Base-by-base conservation (phyloP, 2,888 invertebrate genomes). In the Dryobotodes eremita region DNA sequence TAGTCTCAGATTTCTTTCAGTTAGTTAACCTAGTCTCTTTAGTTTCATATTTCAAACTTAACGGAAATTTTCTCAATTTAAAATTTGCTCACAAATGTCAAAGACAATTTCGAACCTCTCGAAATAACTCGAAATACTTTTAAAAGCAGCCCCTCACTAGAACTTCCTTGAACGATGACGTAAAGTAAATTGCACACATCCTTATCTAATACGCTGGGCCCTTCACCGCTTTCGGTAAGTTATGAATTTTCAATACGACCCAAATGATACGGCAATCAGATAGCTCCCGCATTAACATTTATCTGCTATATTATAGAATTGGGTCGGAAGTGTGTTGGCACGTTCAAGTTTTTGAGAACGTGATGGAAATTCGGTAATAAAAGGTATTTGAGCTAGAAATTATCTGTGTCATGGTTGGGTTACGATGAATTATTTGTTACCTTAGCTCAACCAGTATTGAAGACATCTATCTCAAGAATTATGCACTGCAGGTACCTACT, bases 161-260 rank as follows among this genome's bases (percentile, higher is more conserved):
- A 75, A 71, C 75, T 76, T 83, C 79, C 86, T 85, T 74, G 57
- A 86, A 88, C 84, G 89, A 86, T 87, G 87, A 90, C 90, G 91
- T 93, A 91, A 93, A 92, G 92, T 92, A 92, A 93, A 94, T 94
- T 94, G 94, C 92, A 90, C 92, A 91, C 93, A 92, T 92, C 92
- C 92, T 93, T 94, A 94, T 94, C 94, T 89, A 77, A 84, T 87
- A 89, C 80, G 89, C 75, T 77, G 77, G 86, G 82, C 84, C 89
- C 87, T 90, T 91, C 91, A 88, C 87, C 89, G 90, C 88, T 90
- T 86, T 82, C 82, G 77, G 87, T 91, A 91, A 93, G 91, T 93
- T 94, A 94, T 93, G 93, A 93, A 93, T 93, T 93, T 92, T 92
- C 92, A 92, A 93, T 93, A 92, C 90, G 88, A 88, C 79, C 89